A percentile compares a stretch with the other conserved stretches of the same genome.
Conservation (phyloP, 1,140 invertebrate species). For the Drosophila busckii region DNA sequence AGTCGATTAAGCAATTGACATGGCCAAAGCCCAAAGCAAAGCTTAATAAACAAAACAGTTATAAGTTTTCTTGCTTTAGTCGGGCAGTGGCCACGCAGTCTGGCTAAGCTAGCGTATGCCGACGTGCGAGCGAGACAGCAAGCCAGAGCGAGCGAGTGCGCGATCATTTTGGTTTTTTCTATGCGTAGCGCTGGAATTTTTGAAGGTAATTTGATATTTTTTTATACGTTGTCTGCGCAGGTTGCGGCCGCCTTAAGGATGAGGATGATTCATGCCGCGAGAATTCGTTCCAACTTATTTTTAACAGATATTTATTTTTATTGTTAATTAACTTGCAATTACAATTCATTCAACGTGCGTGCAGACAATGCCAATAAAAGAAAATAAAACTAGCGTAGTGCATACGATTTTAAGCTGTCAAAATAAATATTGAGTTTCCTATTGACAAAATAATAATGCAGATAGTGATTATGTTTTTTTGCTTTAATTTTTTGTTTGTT, state of each 20-base stretch:
- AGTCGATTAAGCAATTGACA: constrained; percentile 59
- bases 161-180: neutral
- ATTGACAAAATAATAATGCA: constrained; percentile 5
- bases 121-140: constrained; percentile 3
- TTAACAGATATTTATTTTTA: constrained; percentile 16
- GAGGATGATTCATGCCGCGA: constrained; percentile 44
- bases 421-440: constrained; percentile 69
- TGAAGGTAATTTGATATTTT: constrained; percentile 57
- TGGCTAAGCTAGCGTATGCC: neutral
- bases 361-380: constrained; percentile 17
- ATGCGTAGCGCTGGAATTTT: constrained; percentile 54
- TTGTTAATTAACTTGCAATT: constrained; percentile 73
- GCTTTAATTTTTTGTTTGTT: no score
- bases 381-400: constrained; percentile 2
- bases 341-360: constrained; percentile 9
- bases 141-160: neutral
- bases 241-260: constrained; percentile 8
- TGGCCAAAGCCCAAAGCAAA: constrained; percentile 32
- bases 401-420: constrained; percentile 35
- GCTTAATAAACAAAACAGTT: constrained; percentile 10
- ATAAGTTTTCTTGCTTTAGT: neutral
- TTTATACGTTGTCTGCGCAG: no score
- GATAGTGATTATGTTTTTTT: constrained; percentile 6
- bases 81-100: constrained; percentile 31
- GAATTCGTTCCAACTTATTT: constrained; percentile 28